These are phyloP conservation scores for Strix occidentalis DNA, from an alignment of 2,797 vertebrate genomes.

Conservation along the genomic window DNA sequence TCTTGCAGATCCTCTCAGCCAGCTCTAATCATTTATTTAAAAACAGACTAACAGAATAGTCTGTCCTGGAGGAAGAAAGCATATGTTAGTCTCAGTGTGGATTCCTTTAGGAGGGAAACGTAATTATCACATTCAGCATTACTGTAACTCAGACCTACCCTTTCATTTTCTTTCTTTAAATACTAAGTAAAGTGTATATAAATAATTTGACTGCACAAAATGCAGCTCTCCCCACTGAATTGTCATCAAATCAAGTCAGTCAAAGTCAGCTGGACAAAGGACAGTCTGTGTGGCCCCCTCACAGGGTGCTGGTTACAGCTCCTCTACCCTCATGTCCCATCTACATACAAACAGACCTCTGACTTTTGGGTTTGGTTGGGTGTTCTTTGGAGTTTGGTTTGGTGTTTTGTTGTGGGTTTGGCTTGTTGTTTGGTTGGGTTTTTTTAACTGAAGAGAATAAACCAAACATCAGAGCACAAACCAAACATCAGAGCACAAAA, in stretches of 20 bases:
- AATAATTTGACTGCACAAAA: slow-evolving; percentile 9
- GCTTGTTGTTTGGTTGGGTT: not conserved
- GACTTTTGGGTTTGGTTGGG: not conserved
- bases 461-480: not conserved
- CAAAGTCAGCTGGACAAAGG: not conserved
- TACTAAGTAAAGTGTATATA: not conserved
- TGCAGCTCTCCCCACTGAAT: not conserved
- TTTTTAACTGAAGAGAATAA: not conserved
- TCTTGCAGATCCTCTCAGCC: slow-evolving; percentile 15
- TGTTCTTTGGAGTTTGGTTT: not conserved
- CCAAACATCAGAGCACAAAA: not conserved
- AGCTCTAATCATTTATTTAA: slow-evolving; percentile 57
- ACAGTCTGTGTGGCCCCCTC: fast-evolving
- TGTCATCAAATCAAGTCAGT: not conserved
- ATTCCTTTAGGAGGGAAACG: slow-evolving; percentile 27
- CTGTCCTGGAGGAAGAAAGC: slow-evolving; percentile 56
- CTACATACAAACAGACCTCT: not conserved
- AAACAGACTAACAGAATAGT: slow-evolving; percentile 54
- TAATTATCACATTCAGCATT: slow-evolving; percentile 37
- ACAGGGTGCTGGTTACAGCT: not conserved
- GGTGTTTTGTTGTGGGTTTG: not conserved
- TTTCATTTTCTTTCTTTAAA: not conserved
- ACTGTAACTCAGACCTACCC: not conserved
- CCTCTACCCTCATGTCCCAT: not conserved
- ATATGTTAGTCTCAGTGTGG: slow-evolving; percentile 1